These are phyloP conservation scores for Ornithoptera alexandrae DNA, from an alignment of 2,888 invertebrate genomes.

Conservation along the genomic window DNA sequence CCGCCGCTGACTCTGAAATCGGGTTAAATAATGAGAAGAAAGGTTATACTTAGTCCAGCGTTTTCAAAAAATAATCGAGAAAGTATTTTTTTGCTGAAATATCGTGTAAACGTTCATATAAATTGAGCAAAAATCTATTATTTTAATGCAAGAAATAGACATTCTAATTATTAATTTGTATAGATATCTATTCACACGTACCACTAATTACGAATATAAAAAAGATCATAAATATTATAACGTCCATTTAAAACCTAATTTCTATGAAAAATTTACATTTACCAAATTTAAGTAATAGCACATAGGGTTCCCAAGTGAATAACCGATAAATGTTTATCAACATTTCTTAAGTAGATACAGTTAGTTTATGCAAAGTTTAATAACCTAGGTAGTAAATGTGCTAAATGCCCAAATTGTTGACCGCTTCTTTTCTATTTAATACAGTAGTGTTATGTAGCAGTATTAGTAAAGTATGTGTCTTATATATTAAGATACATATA, in stretches of 20 bases:
- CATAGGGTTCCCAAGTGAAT: slow-evolving; percentile 8
- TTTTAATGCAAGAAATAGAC: no score
- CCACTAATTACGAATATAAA: slow-evolving; percentile 1
- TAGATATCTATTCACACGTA: background rate
- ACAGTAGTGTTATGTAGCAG: no score
- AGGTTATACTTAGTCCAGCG: no score
- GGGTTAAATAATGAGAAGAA: no score
- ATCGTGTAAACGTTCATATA: no score
- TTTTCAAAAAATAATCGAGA: no score
- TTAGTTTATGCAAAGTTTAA: slow-evolving; percentile 18
- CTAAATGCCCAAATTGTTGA: slow-evolving; percentile 18
- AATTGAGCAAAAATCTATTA: no score
- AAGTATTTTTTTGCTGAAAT: no score
- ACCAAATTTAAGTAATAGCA: slow-evolving; percentile 5
- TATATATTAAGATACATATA: background rate
- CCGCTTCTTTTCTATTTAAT: background rate
- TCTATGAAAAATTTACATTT: slow-evolving; percentile 5
- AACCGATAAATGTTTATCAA: slow-evolving; percentile 9
- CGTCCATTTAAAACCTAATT: background rate
- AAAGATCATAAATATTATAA: slow-evolving; percentile 4
- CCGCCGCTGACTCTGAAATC: no score
- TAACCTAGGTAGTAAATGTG: slow-evolving; percentile 18
- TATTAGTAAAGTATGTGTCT: no score
- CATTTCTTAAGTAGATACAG: slow-evolving; percentile 9
- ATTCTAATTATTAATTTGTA: no score